Conservation (phyloP, 2,888 invertebrate genomes). For the Arrhopalites spinosus region DNA sequence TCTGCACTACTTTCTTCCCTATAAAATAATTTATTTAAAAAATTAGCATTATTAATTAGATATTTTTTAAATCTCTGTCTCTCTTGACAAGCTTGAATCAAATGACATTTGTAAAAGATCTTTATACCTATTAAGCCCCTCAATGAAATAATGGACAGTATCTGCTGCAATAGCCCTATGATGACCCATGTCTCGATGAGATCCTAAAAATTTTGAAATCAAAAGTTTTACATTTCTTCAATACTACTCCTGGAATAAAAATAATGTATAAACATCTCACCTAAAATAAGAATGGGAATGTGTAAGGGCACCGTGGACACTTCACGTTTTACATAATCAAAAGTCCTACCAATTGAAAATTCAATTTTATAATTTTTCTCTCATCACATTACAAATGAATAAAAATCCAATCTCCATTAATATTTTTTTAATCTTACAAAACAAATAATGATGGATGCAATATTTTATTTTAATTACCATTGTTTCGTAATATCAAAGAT, state of each 20-base stretch:
- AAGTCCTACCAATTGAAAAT: constrained; percentile 72
- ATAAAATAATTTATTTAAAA: neutral
- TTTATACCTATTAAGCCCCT: constrained; percentile 68
- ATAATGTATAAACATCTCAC: too few relatives aligned
- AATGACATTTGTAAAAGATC: too few relatives aligned
- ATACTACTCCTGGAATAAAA: too few relatives aligned
- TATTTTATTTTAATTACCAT: constrained; percentile 68
- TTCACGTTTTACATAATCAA: constrained; percentile 90
- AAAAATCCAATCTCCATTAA: too few relatives aligned
- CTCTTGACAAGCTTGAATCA: too few relatives aligned
- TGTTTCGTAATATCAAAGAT: constrained; percentile 94
- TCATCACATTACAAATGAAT: too few relatives aligned
- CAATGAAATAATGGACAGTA: constrained; percentile 72
- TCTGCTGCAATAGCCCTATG: constrained; percentile 80
- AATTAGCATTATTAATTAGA: too few relatives aligned
- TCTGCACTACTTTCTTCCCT: constrained; percentile 61
- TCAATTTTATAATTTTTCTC: too few relatives aligned
- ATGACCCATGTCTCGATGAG: constrained; percentile 97
- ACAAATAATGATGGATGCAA: constrained; percentile 21
- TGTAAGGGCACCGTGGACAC: constrained; percentile 71
- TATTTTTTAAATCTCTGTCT: too few relatives aligned
- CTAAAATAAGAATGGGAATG: constrained; percentile 71
- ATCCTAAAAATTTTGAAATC: constrained; percentile 70
- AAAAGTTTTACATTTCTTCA: too few relatives aligned
- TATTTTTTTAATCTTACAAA: too few relatives aligned